Conservation (phyloP, 2,113 vertebrate genomes). For the Arvicanthis niloticus region DNA sequence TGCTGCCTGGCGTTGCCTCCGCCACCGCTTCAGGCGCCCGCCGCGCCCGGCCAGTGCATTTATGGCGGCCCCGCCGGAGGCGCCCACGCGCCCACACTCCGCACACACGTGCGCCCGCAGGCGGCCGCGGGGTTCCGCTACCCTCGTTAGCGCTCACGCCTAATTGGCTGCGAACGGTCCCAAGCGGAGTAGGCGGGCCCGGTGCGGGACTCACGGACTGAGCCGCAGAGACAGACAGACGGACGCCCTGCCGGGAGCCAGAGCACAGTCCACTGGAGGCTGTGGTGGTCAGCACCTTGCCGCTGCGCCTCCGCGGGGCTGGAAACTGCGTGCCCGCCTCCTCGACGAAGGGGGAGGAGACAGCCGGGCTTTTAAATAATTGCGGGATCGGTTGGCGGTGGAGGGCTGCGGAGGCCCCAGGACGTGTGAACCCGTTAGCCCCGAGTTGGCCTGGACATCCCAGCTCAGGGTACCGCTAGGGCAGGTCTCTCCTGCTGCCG, state of each 20-base stretch:
- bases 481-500: background rate
- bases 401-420: background rate
- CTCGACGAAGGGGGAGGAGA: conserved; percentile 87
- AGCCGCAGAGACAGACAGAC: conserved; percentile 32
- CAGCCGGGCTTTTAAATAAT: conserved; percentile 87
- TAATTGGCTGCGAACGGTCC: conserved; percentile 96
- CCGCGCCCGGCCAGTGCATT: conserved; percentile 75
- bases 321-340: conserved; percentile 91
- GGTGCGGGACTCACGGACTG: conserved; percentile 71
- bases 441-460: background rate
- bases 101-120: conserved; percentile 75
- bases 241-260: conserved; percentile 64
- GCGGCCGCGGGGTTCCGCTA: conserved; percentile 85
- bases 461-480: background rate
- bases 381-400: conserved; percentile 79
- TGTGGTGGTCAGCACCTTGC: conserved; percentile 86
- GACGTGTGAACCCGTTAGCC: background rate
- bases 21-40: conserved; percentile 67
- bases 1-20: conserved; percentile 28
- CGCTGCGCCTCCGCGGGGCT: conserved; percentile 87
- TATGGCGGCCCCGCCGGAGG: conserved; percentile 77
- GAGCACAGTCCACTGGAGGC: conserved; percentile 84
- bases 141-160: conserved; percentile 90
- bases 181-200: conserved; percentile 83
- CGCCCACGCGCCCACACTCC: conserved; percentile 75